Conservation (phyloP, 2,113 vertebrate genomes). For the Pogona vitticeps region DNA sequence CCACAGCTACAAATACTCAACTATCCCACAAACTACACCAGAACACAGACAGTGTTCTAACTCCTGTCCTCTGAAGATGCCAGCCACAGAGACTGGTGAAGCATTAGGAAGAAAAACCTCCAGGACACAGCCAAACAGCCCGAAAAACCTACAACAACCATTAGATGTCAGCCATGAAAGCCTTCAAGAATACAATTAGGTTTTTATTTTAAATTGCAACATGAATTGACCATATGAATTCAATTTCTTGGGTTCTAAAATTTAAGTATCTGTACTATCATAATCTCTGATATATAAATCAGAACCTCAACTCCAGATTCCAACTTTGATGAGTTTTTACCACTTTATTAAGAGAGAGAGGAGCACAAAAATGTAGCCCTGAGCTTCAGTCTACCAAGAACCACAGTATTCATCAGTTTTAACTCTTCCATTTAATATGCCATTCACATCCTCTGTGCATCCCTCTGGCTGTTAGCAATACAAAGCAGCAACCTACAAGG, state of each 20-base stretch:
- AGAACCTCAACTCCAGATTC: background rate
- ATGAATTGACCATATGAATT: background rate
- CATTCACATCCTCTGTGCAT: background rate
- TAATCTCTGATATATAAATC: background rate
- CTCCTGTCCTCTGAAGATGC: no score
- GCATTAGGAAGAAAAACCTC: no score
- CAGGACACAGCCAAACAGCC: no score
- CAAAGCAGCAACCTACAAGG: slow-evolving; percentile 4
- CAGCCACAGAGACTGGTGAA: no score
- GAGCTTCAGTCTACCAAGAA: background rate
- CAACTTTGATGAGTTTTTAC: background rate
- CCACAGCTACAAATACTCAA: no score
- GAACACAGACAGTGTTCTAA: no score
- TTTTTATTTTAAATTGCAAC: background rate
- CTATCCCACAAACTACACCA: no score
- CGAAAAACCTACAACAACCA: no score
- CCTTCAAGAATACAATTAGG: no score
- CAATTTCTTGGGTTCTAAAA: background rate
- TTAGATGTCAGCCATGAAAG: no score
- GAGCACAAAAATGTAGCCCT: background rate
- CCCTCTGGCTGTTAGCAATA: slow-evolving; percentile 31
- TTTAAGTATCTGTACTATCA: background rate
- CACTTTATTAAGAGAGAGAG: background rate
- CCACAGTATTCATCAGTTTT: slow-evolving; percentile 17
- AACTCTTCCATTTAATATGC: slow-evolving; percentile 8